These are phyloP conservation scores for Drosophila saltans DNA, from an alignment of 1,140 invertebrate species.

Conservation along the genomic window DNA sequence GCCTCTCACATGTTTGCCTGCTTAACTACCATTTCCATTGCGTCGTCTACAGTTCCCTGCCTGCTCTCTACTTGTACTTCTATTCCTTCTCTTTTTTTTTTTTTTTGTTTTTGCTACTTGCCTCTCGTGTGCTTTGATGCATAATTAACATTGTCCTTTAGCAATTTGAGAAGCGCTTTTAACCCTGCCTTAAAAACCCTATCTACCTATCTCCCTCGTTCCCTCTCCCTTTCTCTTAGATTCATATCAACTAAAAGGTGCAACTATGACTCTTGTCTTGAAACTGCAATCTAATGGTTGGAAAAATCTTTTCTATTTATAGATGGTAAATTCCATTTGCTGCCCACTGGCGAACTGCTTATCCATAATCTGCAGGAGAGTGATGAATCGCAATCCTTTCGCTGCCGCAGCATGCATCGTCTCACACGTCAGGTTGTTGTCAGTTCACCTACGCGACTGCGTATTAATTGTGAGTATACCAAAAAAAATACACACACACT, in stretches of 20 bases:
- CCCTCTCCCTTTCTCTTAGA: conserved; percentile 15
- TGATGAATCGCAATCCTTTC: conserved; percentile 89
- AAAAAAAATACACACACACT: conserved; percentile 38
- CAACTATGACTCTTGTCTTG: background rate
- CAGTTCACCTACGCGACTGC: conserved; percentile 88
- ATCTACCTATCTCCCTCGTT: too few species aligned
- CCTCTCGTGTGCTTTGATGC: conserved; percentile 67
- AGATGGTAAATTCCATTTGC: conserved; percentile 92
- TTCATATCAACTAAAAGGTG: conserved; percentile 24
- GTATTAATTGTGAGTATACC: conserved; percentile 87
- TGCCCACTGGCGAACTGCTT: conserved; percentile 91
- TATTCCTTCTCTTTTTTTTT: background rate
- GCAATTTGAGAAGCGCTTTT: conserved; percentile 75
- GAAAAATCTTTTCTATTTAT: conserved; percentile 54
- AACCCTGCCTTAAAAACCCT: conserved; percentile 42
- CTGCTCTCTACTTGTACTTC: background rate
- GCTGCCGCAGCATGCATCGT: conserved; percentile 91
- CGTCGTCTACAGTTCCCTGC: conserved; percentile 16
- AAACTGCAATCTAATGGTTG: too few species aligned
- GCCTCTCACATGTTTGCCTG: conserved; percentile 78
- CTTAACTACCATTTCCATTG: conserved; percentile 58
- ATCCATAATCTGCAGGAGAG: conserved; percentile 90
- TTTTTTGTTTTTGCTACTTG: background rate
- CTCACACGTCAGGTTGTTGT: conserved; percentile 90
- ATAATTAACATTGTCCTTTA: conserved; percentile 82